Base-by-base conservation (phyloP, 2,888 invertebrate genomes). In the Limnephilus auricula region DNA sequence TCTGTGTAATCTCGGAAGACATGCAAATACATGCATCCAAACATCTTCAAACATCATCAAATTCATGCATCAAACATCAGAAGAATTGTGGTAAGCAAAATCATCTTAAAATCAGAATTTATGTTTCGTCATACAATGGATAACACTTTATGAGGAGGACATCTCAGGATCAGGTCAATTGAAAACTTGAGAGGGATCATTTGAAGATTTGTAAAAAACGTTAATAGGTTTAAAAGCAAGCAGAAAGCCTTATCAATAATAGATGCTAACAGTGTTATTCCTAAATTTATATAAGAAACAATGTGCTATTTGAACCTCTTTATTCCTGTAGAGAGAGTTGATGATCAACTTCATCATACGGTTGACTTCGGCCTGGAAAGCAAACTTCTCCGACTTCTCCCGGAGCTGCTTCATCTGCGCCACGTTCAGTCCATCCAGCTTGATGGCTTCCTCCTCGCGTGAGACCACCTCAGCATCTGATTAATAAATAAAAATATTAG, bases 331-430 rank as follows among this genome's bases (percentile, higher is more conserved):
- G 13, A 99, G 96, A 13, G 99, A 99, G 96, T 99, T 99, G 95
- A 99, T 99, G 95, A 99, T 99, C 92, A 99, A 97, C 95, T 99
- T 99, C 99, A 99, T 99, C 99, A 99, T 99, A 92, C 99, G 98
- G 96, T 99, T 99, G 82, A 99, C 99, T 96, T 99, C 99, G 0
- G 99, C 99, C 96, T 99, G 99, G 96, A 99, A 99, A 40, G 97
- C 97, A 94, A 97, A 98, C 94, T 98, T 98, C 94, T 98, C 98
- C 0, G 99, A 97, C 94, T 97, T 98, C 86, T 98, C 99, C 92
- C 98, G 96, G 84, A 99, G 95, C 95, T 99, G 98, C 94, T 98
- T 98, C 94, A 99, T 96, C 95, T 99, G 99, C 31, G 99, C 98
- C 31, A 98, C 98, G 96, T 98, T 99, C 92, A 99, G 96, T 4